These are phyloP conservation scores for Synanthedon myopaeformis DNA, from an alignment of 2,888 invertebrate genomes.

Conservation along the genomic window DNA sequence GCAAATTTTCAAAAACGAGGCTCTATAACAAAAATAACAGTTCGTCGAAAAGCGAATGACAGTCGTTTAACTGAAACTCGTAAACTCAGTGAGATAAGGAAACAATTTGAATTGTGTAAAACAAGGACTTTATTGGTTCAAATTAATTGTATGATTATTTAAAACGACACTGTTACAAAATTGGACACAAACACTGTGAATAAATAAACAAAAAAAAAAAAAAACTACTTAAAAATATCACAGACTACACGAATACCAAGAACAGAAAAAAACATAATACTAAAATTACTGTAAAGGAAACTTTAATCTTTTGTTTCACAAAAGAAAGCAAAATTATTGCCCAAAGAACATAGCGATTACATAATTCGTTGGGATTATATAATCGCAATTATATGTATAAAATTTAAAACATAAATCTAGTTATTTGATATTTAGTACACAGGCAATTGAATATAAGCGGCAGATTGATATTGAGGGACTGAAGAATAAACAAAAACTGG, in stretches of 20 bases:
- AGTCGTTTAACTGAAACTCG: constrained; percentile 2
- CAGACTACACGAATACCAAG: too few species aligned
- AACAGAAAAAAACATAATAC: too few species aligned
- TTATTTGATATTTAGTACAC: neutral
- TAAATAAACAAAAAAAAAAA: too few species aligned
- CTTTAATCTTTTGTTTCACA: too few species aligned
- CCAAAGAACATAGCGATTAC: too few species aligned
- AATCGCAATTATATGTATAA: too few species aligned
- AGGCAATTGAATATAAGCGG: constrained; percentile 38
- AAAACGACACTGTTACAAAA: neutral
- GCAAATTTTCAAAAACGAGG: constrained; percentile 2
- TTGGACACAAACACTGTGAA: neutral
- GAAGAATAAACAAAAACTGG: constrained; percentile 72
- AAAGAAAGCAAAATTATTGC: too few species aligned
- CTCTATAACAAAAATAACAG: constrained; percentile 5
- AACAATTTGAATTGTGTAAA: constrained; percentile 15
- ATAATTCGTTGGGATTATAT: too few species aligned
- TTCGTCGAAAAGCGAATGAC: neutral
- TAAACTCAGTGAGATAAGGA: constrained; percentile 4
- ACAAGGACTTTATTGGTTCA: constrained; percentile 18
- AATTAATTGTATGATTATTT: constrained; percentile 20
- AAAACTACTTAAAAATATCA: too few species aligned
- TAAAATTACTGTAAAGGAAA: too few species aligned
- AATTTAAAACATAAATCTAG: too few species aligned
- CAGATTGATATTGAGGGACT: constrained; percentile 20